Conservation (phyloP, 2,888 invertebrate species). For the Leuctra nigra region DNA sequence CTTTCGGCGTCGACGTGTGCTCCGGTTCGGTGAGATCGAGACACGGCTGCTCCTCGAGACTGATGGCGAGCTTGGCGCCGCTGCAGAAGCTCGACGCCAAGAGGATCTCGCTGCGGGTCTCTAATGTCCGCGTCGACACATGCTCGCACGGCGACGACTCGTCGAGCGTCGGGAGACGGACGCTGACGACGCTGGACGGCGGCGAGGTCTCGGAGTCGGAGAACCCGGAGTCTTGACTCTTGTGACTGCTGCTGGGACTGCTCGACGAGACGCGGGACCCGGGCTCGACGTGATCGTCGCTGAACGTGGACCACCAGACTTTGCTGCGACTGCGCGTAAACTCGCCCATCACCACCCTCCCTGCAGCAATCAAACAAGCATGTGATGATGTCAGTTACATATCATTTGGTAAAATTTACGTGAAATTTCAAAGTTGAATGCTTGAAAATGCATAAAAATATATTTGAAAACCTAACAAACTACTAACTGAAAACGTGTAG, state of each 20-base stretch:
- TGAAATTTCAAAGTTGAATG: too few relatives aligned
- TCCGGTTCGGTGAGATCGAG: conserved; percentile 29
- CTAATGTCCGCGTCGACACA: background rate
- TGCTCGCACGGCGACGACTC: background rate
- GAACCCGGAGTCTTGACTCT: conserved; percentile 75
- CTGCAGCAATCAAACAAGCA: background rate
- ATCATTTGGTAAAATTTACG: too few relatives aligned
- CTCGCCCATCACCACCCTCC: conserved; percentile 46
- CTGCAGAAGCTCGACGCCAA: background rate
- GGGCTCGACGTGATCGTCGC: conserved; percentile 36
- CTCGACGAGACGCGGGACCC: conserved; percentile 37
- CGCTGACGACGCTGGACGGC: conserved; percentile 47
- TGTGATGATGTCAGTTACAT: too few relatives aligned
- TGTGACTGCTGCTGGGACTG: conserved; percentile 54
- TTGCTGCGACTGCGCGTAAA: conserved; percentile 61
- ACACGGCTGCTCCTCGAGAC: background rate
- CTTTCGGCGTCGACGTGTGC: conserved; percentile 43
- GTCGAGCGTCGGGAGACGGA: background rate
- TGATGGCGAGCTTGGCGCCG: background rate
- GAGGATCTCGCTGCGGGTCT: background rate
- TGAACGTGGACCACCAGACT: conserved; percentile 53
- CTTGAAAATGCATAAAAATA: too few relatives aligned
- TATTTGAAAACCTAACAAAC: too few relatives aligned
- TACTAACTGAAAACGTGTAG: too few relatives aligned
- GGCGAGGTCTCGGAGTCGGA: conserved; percentile 57